These are phyloP conservation scores for Phenacoccus solenopsis DNA, from an alignment of 1,140 invertebrate species.

Conservation along the genomic window DNA sequence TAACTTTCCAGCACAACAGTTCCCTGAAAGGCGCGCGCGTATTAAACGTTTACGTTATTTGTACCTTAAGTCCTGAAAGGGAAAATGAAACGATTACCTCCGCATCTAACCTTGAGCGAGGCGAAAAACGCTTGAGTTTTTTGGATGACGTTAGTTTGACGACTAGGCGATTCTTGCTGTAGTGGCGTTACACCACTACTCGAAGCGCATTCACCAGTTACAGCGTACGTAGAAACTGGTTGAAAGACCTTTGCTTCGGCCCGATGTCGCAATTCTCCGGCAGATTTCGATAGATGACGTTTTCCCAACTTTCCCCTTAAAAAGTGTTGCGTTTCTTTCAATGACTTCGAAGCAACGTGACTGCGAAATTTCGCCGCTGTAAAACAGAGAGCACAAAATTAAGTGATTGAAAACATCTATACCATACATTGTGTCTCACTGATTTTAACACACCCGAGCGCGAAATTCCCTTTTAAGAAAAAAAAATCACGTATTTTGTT, in stretches of 20 bases:
- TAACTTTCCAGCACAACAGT: too few relatives aligned
- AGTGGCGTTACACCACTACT: neutral
- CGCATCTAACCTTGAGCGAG: conserved; percentile 5
- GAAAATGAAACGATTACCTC: conserved; percentile 1
- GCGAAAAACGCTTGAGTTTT: conserved; percentile 9
- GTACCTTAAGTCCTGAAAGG: too few relatives aligned
- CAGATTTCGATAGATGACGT: neutral
- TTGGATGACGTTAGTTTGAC: neutral
- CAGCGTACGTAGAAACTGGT: neutral
- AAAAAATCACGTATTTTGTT: too few relatives aligned
- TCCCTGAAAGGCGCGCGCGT: too few relatives aligned
- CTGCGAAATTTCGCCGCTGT: conserved; percentile 8
- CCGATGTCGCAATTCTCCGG: neutral
- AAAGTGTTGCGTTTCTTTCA: conserved; percentile 7
- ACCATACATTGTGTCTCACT: too few relatives aligned
- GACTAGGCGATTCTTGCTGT: neutral
- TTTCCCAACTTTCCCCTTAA: neutral
- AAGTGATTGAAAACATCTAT: too few relatives aligned
- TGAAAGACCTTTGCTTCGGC: neutral
- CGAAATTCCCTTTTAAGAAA: too few relatives aligned
- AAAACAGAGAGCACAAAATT: neutral
- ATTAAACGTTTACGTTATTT: too few relatives aligned
- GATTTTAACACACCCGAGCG: too few relatives aligned
- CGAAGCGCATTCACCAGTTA: too few relatives aligned
- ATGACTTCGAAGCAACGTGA: neutral